phyloP scores from a whole-genome alignment of 2,888 invertebrate species.

The Cantharis nigra region DNA sequence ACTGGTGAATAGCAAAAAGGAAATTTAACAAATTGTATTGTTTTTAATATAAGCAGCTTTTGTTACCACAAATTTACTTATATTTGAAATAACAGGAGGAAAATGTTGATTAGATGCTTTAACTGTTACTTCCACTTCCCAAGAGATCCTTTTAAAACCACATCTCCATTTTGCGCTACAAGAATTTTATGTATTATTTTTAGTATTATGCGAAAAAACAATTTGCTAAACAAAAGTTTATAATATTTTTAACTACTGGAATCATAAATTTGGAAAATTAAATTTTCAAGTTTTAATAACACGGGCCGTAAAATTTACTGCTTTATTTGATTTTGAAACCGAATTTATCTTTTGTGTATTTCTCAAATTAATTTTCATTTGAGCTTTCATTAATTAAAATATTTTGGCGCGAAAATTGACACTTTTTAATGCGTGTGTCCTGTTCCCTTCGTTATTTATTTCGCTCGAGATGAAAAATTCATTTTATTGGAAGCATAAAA shows the following conservation, averaged over 20 bases:
- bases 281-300: neutral
- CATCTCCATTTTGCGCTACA: conserved; percentile 1
- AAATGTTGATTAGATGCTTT: conserved; percentile 20
- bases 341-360: neutral
- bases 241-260: conserved; percentile 1
- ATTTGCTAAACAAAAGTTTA: conserved; percentile 9
- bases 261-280: neutral
- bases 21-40: neutral
- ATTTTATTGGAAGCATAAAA: neutral
- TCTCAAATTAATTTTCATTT: neutral
- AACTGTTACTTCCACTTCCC: conserved; percentile 12
- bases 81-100: neutral
- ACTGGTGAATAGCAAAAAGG: neutral
- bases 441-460: neutral
- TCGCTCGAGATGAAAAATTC: neutral
- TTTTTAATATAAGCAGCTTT: neutral
- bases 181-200: conserved; percentile 8
- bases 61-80: neutral
- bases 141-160: conserved; percentile 6
- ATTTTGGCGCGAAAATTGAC: neutral
- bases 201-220: conserved; percentile 12
- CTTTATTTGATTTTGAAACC: neutral
- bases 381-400: neutral
- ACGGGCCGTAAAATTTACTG: neutral
- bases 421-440: neutral